Conservation (phyloP, 2,797 vertebrate species). For the Xenops minutus region DNA sequence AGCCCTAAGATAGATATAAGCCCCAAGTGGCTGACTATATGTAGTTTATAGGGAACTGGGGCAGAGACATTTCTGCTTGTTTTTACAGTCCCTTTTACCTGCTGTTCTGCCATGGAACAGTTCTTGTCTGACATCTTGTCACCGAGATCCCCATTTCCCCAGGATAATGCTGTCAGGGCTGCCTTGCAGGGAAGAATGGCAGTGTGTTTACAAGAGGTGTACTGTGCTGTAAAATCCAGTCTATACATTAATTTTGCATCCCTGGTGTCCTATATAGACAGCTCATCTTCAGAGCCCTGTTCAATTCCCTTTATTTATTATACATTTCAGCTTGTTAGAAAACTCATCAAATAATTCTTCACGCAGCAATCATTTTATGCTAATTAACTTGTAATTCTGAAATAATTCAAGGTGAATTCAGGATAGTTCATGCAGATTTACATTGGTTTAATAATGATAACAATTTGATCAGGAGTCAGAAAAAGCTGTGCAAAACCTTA, state of each 20-base stretch:
- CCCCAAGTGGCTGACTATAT: neutral
- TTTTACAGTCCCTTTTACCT: neutral
- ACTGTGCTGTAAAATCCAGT: neutral
- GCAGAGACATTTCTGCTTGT: neutral
- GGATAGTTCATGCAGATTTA: neutral
- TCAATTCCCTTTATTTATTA: neutral
- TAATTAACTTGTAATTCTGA: neutral
- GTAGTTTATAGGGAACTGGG: neutral
- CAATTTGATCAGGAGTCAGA: neutral
- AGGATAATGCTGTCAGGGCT: neutral
- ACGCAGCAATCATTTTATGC: neutral
- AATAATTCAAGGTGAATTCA: neutral
- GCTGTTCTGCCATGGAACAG: neutral
- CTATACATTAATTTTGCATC: neutral
- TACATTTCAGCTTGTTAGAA: neutral
- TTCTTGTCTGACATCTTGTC: neutral
- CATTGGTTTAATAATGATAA: neutral
- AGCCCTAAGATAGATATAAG: neutral
- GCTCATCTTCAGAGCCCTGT: neutral
- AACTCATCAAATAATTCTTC: neutral
- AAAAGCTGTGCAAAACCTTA: neutral
- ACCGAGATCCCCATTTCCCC: fast-evolving
- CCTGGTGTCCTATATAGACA: neutral
- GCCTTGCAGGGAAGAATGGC: neutral
- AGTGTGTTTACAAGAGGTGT: neutral